These are phyloP conservation scores for Phallusia fumigata DNA, from an alignment of 23 tunicate species.

Conservation along the genomic window DNA sequence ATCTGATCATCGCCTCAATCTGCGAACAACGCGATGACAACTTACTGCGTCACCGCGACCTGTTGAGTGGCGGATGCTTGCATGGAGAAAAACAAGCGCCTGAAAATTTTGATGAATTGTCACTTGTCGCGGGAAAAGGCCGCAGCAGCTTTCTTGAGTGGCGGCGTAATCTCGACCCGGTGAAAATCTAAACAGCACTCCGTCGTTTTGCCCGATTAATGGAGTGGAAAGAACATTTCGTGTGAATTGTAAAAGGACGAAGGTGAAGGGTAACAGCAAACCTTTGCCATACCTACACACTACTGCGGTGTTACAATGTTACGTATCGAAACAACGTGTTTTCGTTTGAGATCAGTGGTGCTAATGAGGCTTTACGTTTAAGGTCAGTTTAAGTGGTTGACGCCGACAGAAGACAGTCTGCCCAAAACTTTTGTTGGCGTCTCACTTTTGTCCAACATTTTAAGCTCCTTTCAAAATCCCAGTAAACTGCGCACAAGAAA, in stretches of 20 bases:
- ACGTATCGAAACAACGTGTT: not conserved
- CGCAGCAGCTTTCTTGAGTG: not conserved
- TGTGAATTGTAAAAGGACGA: not conserved
- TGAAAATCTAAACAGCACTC: not conserved
- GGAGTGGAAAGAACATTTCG: slow-evolving; percentile 8
- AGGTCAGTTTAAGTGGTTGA: slow-evolving; percentile 12
- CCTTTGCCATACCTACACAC: not conserved
- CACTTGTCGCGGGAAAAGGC: not conserved
- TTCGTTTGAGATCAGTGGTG: slow-evolving; percentile 13
- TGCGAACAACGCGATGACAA: not conserved
- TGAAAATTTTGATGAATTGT: slow-evolving; percentile 1
- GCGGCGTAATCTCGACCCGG: not conserved
- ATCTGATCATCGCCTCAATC: slow-evolving; percentile 1
- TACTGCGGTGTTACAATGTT: slow-evolving; percentile 2
- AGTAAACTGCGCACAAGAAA: too few species aligned
- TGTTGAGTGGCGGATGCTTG: not conserved
- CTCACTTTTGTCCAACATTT: too few species aligned
- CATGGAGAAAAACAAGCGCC: slow-evolving; percentile 3
- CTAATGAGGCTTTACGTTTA: slow-evolving; percentile 11
- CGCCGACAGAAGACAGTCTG: not conserved
- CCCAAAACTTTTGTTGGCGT: not conserved
- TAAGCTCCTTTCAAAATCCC: too few species aligned
- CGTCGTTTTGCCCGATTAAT: slow-evolving; percentile 2
- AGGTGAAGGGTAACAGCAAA: not conserved
- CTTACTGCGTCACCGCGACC: not conserved